Evolutionary conservation across 2,113 vertebrate genomes (phyloP), one percentile per base, ranked within the genome.

Genomic region (Micronycteris hirsuta): DNA sequence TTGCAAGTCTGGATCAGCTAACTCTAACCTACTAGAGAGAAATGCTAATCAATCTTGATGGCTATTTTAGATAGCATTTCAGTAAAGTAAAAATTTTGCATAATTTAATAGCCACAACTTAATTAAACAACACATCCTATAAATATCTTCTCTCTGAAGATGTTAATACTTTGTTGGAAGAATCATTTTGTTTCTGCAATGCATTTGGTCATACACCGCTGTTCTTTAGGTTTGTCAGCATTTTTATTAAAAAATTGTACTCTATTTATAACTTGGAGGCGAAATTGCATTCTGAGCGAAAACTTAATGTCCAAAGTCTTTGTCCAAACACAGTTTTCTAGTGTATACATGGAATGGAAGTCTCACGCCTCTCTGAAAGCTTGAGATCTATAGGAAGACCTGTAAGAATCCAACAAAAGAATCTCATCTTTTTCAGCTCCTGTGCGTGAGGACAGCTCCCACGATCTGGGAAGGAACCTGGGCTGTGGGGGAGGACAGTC

Each of bases 241-340:
- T 47, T 95, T 97, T 78, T 85, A 71, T 93, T 97, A 97, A 92
- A 86, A 97, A 91, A 22, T 95, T 95, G 85, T 76, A 49, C 74
- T 93, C 90, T 96, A 96, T 97, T 98, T 97, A 91, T 94, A 88
- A 82, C 43, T 86, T 81, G 28, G n/a, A 96, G 96, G 26, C 73
- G 94, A 96, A 98, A 95, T 81, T 95, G 80, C 93, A 88, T 68
- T 97, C 91, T 96, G 81, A 80, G 43, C 9, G 95, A 70, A 96
- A 97, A 96, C 31, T 77, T 96, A 68, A 41, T 86, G 78, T 95
- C 95, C 68, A 93, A 77, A 91, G 70, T 77, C 90, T 84, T 91
- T 92, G 58, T 96, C 74, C 90, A 97, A 91, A 76, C 94, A 14
- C 41, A 94, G 31, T 97, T 98, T 93, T 93, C 88, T 95, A 47